Percentiles rank a stretch among this genome's conserved stretches.
phyloP scores from a whole-genome alignment of 2,797 vertebrate genomes.

The Ptychadena robeensis region DNA sequence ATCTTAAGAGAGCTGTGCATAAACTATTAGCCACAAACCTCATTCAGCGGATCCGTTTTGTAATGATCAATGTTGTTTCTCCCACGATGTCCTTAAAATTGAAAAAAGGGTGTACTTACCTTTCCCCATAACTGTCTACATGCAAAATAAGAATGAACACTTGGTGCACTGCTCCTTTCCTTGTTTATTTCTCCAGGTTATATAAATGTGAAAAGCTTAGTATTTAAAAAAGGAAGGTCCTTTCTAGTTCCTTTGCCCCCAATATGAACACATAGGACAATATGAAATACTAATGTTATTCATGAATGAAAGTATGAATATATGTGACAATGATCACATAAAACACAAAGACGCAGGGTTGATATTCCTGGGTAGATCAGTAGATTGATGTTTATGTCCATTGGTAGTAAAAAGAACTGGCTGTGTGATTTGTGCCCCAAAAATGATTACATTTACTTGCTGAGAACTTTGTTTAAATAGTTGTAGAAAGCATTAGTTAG shows the following conservation, averaged over 20 bases:
- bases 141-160: neutral
- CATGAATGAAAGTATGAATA: conserved; percentile 35
- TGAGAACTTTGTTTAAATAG: neutral
- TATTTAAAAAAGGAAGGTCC: neutral
- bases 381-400: neutral
- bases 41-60: too few relatives aligned
- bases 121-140: neutral
- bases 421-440: too few relatives aligned
- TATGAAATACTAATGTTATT: conserved; percentile 19
- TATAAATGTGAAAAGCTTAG: neutral
- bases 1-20: too few relatives aligned
- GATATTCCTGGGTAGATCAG: neutral
- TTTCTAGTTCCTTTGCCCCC: neutral
- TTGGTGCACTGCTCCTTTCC: neutral
- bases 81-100: too few relatives aligned
- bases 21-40: too few relatives aligned
- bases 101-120: too few relatives aligned
- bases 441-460: neutral
- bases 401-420: neutral
- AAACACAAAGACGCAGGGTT: conserved; percentile 13
- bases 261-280: neutral
- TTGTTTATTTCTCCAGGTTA: neutral
- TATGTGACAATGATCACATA: conserved; percentile 42
- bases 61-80: too few relatives aligned
- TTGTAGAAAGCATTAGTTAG: neutral